These are phyloP conservation scores for Bujurquina vittata DNA, from an alignment of 2,113 vertebrate genomes.

Conservation along the genomic window DNA sequence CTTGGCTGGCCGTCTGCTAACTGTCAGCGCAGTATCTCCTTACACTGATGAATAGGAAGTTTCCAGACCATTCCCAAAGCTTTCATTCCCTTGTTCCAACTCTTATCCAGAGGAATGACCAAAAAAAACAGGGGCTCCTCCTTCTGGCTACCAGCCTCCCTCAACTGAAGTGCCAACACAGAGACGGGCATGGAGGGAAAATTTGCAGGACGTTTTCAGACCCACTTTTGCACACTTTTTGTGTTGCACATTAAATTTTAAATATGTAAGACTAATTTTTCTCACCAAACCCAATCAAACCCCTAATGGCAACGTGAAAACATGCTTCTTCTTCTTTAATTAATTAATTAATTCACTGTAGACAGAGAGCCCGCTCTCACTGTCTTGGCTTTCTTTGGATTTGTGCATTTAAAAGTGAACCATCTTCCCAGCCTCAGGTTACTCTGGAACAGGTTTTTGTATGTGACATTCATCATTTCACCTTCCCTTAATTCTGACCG, in stretches of 20 bases:
- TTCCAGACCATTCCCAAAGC: constrained; percentile 80
- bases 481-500: background rate
- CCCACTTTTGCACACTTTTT: background rate
- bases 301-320: background rate
- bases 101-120: constrained; percentile 69
- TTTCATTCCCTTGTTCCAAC: constrained; percentile 72
- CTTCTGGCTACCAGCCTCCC: constrained; percentile 42
- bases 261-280: background rate
- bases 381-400: background rate
- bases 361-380: too few species aligned
- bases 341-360: background rate
- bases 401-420: background rate
- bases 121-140: constrained; percentile 70
- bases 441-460: background rate
- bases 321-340: background rate
- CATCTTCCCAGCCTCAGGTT: background rate
- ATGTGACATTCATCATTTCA: background rate
- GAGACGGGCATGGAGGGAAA: constrained; percentile 58
- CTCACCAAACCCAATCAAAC: background rate
- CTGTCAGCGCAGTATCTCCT: constrained; percentile 83
- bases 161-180: constrained; percentile 34
- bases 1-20: constrained; percentile 77
- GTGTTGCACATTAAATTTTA: background rate
- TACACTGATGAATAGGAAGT: constrained; percentile 82
- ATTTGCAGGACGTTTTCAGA: constrained; percentile 36